These are phyloP conservation scores for Hoplias malabaricus DNA, from an alignment of 2,113 vertebrate genomes.

Conservation along the genomic window DNA sequence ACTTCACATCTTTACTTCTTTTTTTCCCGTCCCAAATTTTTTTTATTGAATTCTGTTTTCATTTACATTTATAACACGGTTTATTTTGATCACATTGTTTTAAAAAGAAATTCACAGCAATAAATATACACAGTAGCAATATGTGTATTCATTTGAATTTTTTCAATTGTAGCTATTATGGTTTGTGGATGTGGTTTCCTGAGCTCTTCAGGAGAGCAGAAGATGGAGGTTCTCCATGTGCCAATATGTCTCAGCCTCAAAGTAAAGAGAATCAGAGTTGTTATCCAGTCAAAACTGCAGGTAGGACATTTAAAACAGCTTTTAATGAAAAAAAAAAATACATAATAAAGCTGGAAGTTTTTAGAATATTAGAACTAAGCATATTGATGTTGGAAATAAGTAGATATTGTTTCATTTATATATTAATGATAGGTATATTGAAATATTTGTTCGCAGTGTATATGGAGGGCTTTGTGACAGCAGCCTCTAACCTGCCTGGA, in stretches of 20 bases:
- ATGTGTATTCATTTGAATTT: background rate
- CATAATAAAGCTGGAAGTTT: background rate
- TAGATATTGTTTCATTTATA: background rate
- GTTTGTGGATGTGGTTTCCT: conserved; percentile 80
- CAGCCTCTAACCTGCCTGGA: conserved; percentile 72
- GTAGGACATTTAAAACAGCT: conserved; percentile 42
- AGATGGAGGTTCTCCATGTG: conserved; percentile 66
- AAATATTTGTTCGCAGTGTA: conserved; percentile 63
- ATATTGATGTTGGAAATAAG: background rate
- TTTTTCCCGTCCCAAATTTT: too few species aligned
- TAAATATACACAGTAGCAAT: too few species aligned
- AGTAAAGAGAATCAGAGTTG: conserved; percentile 60
- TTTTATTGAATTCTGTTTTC: too few species aligned
- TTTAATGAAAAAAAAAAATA: background rate
- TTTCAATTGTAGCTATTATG: conserved; percentile 67
- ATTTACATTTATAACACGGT: too few species aligned
- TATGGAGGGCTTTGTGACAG: conserved; percentile 70
- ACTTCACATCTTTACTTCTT: too few species aligned
- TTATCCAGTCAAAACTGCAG: conserved; percentile 69
- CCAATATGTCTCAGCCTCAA: conserved; percentile 52
- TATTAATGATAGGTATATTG: too few species aligned
- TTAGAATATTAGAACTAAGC: background rate
- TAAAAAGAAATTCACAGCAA: too few species aligned
- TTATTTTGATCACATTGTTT: too few species aligned
- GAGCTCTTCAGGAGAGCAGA: conserved; percentile 68